These are phyloP conservation scores for Seriola dumerili DNA, from an alignment of 2,113 vertebrate species.

Conservation along the genomic window DNA sequence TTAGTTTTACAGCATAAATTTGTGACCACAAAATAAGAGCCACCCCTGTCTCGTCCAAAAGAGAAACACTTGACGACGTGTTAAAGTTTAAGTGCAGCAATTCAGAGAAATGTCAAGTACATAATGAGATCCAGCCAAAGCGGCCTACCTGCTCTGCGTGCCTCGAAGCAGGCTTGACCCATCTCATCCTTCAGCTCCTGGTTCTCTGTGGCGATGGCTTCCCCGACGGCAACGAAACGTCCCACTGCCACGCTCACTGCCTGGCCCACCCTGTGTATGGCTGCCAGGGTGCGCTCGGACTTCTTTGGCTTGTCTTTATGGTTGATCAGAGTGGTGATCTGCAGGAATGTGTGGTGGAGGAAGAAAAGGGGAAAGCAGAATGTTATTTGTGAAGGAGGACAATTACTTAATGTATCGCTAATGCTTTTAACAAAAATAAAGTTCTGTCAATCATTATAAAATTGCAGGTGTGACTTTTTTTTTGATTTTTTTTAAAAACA, in stretches of 20 bases:
- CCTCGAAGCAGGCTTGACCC: constrained; percentile 94
- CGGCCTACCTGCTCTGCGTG: constrained; percentile 90
- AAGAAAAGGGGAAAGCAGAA: not conserved
- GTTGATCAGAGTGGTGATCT: constrained; percentile 99
- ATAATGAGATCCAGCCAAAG: not conserved
- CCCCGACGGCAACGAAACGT: constrained; percentile 95
- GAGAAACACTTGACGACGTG: not conserved
- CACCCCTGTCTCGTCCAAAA: not conserved
- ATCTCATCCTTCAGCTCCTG: constrained; percentile 97
- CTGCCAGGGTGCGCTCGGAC: constrained; percentile 94
- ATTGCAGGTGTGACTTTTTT: too few species aligned
- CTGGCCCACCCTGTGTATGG: constrained; percentile 96
- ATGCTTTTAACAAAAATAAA: too few species aligned
- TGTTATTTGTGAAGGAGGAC: not conserved
- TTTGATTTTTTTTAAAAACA: too few species aligned
- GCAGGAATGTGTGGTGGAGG: constrained; percentile 62
- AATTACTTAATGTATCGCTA: not conserved
- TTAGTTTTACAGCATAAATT: not conserved
- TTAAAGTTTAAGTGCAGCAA: not conserved
- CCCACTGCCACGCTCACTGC: constrained; percentile 94
- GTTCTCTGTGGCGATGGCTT: constrained; percentile 97
- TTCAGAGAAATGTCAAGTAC: constrained; percentile 16
- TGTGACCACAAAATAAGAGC: not conserved
- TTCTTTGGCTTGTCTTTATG: constrained; percentile 98
- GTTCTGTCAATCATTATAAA: not conserved